Percentiles rank a stretch among this genome's conserved stretches.
Conservation (phyloP, 2,888 invertebrate species). For the Andrena chrysosceles region DNA sequence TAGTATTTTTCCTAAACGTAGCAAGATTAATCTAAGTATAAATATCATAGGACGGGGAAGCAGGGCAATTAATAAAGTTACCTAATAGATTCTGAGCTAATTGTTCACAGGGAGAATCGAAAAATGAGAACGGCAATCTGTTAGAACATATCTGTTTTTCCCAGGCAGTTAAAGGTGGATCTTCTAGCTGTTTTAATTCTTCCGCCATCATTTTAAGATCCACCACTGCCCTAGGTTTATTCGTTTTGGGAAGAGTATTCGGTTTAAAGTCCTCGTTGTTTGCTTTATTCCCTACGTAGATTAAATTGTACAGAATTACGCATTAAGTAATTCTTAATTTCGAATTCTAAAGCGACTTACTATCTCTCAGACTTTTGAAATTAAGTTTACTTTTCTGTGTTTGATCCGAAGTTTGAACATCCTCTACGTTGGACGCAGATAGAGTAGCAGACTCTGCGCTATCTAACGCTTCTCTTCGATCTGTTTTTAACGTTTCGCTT, state of each 20-base stretch:
- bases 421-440: not conserved
- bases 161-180: slow-evolving; percentile 78
- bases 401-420: not conserved
- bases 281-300: slow-evolving; percentile 45
- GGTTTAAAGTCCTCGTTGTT: slow-evolving; percentile 25
- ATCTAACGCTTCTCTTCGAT: not conserved
- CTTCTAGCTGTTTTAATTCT: slow-evolving; percentile 80
- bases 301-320: not conserved
- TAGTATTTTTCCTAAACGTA: slow-evolving; percentile 86
- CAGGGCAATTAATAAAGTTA: slow-evolving; percentile 44
- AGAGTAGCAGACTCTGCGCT: not conserved
- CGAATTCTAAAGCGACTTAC: slow-evolving; percentile 33
- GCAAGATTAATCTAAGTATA: not conserved
- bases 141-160: slow-evolving; percentile 76
- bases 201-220: slow-evolving; percentile 75
- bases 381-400: slow-evolving; percentile 38
- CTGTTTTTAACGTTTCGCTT: not conserved
- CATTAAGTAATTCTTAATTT: not conserved
- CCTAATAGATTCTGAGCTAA: slow-evolving; percentile 87
- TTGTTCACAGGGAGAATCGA: slow-evolving; percentile 84
- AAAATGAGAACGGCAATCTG: slow-evolving; percentile 82
- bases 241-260: slow-evolving; percentile 47
- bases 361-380: slow-evolving; percentile 35
- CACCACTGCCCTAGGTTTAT: slow-evolving; percentile 67
- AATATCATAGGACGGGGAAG: not conserved